Evolutionary conservation across 2,888 invertebrate species (phyloP), one percentile per base, ranked within the genome.

Genomic region (Synanthedon formicaeformis): DNA sequence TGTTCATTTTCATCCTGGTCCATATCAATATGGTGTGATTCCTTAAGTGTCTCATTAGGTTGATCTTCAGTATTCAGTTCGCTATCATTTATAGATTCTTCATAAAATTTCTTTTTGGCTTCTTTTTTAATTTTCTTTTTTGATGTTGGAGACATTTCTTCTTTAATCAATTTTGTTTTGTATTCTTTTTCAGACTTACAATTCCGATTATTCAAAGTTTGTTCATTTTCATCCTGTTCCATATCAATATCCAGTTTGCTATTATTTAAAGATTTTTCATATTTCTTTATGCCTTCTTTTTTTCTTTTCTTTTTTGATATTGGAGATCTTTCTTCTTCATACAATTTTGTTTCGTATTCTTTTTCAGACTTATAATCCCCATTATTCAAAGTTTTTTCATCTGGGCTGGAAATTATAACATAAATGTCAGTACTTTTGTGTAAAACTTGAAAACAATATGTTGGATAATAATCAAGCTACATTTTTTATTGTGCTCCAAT

Each of bases 181-280:
- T n/a, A n/a, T 48, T 51, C 55, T 34, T 55, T 55, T 8, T 55
- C 57, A 4, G 56, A 55, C 11, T 63, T 62, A 6, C 60, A 57
- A 13, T 60, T 62, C 13, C 59, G 57, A 34, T 57, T 56, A 48
- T 40, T 23, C 23, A 23, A 23, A 23, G 23, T 23, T 23, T 23
- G 23, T 23, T 23, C 78, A 66, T 72, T 77, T 34, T 71, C 69
- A 34, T 67, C 18, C 18, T 23, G 65, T 60, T 79, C 78, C 14
- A 57, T 40, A 61, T 75, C 75, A 23, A 75, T 51, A n/a, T 48
- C 18, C 50, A 53, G 18, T 56, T 53, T 41, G 48, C 45, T 27
- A 51, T 56, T 55, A 6, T 52, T 48, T 40, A 58, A 59, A 6
- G 52, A 53, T 18, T 63, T 63, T 55, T 61, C 53, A 23, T 23